phyloP scores from a whole-genome alignment of 2,888 invertebrate species.

The Drosophila pseudotakahashii region DNA sequence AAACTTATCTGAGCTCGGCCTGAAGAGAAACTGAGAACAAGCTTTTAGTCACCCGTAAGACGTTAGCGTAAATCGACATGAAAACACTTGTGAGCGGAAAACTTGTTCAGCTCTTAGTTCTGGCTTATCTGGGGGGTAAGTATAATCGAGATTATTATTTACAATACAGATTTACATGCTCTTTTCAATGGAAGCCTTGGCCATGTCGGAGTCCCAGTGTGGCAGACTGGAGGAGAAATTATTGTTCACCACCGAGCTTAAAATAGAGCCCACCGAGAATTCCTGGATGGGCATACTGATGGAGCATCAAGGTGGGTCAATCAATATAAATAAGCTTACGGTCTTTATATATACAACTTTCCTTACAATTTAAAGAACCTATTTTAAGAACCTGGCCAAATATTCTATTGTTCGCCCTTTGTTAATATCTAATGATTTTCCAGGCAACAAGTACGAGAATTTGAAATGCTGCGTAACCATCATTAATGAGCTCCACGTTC shows the following conservation, averaged over 20 bases:
- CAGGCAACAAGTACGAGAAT: constrained; percentile 21
- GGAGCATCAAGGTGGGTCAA: constrained; percentile 20
- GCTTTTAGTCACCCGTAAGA: constrained; percentile 13
- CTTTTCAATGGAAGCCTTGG: background rate
- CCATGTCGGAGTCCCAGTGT: constrained; percentile 25
- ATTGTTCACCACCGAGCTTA: constrained; percentile 25
- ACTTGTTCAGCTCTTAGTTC: constrained; percentile 42
- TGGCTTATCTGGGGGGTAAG: constrained; percentile 41
- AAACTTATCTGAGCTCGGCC: background rate
- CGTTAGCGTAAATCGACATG: constrained; percentile 33
- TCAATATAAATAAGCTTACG: no score
- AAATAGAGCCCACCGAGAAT: constrained; percentile 55
- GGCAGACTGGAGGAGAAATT: constrained; percentile 53
- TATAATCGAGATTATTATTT: background rate
- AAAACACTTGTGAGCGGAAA: constrained; percentile 24
- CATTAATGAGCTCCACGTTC: constrained; percentile 48
- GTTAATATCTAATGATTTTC: background rate
- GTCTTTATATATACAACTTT: no score
- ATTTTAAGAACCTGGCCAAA: no score
- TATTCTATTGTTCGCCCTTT: no score
- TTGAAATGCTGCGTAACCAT: constrained; percentile 52
- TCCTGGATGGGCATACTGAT: constrained; percentile 60
- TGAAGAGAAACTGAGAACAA: background rate
- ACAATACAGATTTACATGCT: background rate
- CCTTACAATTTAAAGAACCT: no score